Conservation (phyloP, 2,113 vertebrate genomes). For the Salvelinus namaycush region DNA sequence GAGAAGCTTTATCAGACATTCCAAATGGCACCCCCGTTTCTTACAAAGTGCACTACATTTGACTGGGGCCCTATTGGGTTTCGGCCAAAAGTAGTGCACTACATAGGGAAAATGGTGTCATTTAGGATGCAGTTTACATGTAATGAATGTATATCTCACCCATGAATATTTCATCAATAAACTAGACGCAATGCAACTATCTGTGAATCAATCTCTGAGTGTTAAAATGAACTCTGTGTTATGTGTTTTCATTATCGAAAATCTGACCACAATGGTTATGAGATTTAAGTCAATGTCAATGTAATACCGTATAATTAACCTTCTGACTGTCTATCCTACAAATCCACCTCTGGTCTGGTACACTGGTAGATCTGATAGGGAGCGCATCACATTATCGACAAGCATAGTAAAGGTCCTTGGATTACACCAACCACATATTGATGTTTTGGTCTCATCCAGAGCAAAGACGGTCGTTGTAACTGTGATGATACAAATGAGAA, state of each 20-base stretch:
- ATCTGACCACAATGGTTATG: background rate
- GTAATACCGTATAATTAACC: background rate
- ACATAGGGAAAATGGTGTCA: background rate
- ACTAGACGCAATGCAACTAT: conserved; percentile 32
- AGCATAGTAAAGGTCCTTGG: conserved; percentile 48
- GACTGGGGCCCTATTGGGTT: too few relatives aligned
- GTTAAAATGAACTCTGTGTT: background rate
- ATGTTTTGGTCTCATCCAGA: conserved; percentile 60
- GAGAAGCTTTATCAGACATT: background rate
- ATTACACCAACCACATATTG: conserved; percentile 69
- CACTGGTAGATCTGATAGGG: conserved; percentile 58
- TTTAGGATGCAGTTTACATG: background rate
- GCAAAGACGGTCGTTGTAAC: conserved; percentile 57
- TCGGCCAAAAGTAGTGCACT: background rate
- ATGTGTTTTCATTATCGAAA: background rate
- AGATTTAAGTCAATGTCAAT: conserved; percentile 9
- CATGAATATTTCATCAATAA: conserved; percentile 53
- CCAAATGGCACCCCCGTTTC: too few relatives aligned
- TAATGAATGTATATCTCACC: conserved; percentile 46
- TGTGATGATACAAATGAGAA: conserved; percentile 54
- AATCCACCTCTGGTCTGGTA: conserved; percentile 51
- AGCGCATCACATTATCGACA: conserved; percentile 65
- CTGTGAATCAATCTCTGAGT: background rate
- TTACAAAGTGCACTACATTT: too few relatives aligned
- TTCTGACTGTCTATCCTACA: conserved; percentile 38